phyloP scores from a whole-genome alignment of 2,797 vertebrate genomes.

The Acanthurus leucopareius region DNA sequence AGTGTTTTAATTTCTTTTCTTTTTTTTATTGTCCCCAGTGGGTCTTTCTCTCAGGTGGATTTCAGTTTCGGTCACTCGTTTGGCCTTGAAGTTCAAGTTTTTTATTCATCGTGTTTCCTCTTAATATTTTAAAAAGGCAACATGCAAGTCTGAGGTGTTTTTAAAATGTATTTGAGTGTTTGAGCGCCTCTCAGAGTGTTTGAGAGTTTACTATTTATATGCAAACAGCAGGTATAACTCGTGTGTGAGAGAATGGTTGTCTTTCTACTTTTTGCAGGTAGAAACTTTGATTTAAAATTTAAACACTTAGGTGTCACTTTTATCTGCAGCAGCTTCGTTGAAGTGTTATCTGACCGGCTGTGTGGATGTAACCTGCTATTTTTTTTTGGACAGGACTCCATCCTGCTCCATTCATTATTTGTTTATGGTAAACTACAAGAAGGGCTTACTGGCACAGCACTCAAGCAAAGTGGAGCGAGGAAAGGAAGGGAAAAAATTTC shows the following conservation, averaged over 20 bases:
- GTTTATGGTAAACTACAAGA: conserved; percentile 24
- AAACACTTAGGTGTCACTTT: conserved; percentile 13
- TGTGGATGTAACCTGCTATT: conserved; percentile 23
- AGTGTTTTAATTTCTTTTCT: conserved; percentile 66
- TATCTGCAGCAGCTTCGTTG: background rate
- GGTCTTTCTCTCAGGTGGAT: conserved; percentile 52
- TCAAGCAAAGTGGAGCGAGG: conserved; percentile 30
- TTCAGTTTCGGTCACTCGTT: conserved; percentile 55
- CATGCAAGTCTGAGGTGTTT: conserved; percentile 29
- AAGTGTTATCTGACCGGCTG: conserved; percentile 5
- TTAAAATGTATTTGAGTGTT: conserved; percentile 28
- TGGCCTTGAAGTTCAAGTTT: conserved; percentile 60
- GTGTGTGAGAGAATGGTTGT: conserved; percentile 1
- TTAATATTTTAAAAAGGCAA: conserved; percentile 68
- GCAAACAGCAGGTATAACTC: conserved; percentile 29
- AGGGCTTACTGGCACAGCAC: conserved; percentile 13
- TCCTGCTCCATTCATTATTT: background rate
- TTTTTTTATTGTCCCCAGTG: conserved; percentile 2
- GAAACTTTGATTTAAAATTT: conserved; percentile 13
- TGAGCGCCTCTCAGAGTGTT: conserved; percentile 37
- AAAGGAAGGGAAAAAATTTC: conserved; percentile 17
- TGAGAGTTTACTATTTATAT: conserved; percentile 50
- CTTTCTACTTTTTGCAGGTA: conserved; percentile 21
- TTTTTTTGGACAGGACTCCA: conserved; percentile 12
- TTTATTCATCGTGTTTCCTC: conserved; percentile 58